phyloP scores from a whole-genome alignment of 2,797 vertebrate genomes.

The Rhyacichthys aspro region DNA sequence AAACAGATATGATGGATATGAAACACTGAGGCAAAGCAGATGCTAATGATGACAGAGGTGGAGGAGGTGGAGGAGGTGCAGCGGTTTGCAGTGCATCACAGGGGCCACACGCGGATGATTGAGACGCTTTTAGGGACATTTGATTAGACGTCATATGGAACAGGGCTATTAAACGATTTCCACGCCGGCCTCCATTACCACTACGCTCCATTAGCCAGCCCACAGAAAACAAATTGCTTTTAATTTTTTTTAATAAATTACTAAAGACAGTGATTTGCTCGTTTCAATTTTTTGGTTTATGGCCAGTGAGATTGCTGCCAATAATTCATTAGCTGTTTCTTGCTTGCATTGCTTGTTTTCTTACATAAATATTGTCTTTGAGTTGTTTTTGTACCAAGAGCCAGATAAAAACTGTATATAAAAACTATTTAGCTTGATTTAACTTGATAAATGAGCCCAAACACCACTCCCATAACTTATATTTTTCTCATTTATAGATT shows the following conservation, averaged over 20 bases:
- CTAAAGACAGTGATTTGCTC: no score
- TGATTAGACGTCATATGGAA: not conserved
- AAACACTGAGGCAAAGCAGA: not conserved
- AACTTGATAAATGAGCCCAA: no score
- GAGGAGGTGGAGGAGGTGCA: slow-evolving; percentile 9
- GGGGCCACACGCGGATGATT: not conserved
- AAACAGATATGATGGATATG: not conserved
- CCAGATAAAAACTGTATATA: no score
- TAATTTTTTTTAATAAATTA: no score
- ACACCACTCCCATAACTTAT: no score
- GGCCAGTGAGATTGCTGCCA: not conserved
- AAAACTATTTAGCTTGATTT: no score
- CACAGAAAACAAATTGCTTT: slow-evolving; percentile 1
- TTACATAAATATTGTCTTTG: no score
- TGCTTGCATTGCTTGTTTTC: no score
- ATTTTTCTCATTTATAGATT: no score
- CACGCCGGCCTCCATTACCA: not conserved
- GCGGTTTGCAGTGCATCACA: not conserved
- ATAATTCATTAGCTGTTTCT: not conserved
- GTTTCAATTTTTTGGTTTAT: not conserved
- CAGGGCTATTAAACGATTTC: slow-evolving; percentile 3
- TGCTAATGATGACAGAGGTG: not conserved
- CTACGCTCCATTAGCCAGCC: not conserved
- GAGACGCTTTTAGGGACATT: slow-evolving; percentile 1
- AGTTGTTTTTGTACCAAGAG: no score